Conservation (phyloP, 2,888 invertebrate species). For the Sturmia bella region DNA sequence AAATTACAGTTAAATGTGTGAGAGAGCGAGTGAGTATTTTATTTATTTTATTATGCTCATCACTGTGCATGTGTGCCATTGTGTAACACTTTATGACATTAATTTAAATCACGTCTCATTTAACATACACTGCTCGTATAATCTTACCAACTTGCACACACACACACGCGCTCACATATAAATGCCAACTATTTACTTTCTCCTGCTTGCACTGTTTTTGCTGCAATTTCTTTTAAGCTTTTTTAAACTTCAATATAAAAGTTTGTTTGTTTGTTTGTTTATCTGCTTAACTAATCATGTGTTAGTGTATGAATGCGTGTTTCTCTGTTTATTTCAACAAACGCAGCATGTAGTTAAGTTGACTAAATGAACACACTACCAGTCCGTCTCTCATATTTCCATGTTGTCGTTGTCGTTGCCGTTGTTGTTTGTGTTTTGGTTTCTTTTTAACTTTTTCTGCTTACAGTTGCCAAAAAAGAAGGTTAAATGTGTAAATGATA, state of each 20-base stretch:
- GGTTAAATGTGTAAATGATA: conserved; percentile 52
- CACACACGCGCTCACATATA: not conserved
- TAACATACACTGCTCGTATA: conserved; percentile 39
- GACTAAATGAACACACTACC: conserved; percentile 52
- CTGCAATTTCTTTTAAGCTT: not conserved
- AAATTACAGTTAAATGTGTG: conserved; percentile 20
- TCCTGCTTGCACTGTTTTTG: conserved; percentile 10
- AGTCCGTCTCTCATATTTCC: not conserved
- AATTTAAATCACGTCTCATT: conserved; percentile 68
- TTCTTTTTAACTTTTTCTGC: not conserved
- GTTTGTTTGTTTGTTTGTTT: too few relatives aligned
- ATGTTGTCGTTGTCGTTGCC: conserved; percentile 7
- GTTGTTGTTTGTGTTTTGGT: conserved; percentile 2
- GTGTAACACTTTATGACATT: conserved; percentile 58
- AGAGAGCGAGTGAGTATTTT: not conserved
- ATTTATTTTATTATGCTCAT: not conserved
- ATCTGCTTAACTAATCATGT: not conserved
- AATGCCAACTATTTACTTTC: not conserved
- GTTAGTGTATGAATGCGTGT: conserved; percentile 20
- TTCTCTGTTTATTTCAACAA: conserved; percentile 25
- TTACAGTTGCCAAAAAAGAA: conserved; percentile 14
- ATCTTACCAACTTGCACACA: not conserved
- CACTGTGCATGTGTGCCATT: not conserved
- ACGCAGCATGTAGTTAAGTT: conserved; percentile 15
- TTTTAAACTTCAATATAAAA: too few relatives aligned